These are phyloP conservation scores for Thalassoma bifasciatum DNA, from an alignment of 2,113 vertebrate genomes.

Conservation along the genomic window DNA sequence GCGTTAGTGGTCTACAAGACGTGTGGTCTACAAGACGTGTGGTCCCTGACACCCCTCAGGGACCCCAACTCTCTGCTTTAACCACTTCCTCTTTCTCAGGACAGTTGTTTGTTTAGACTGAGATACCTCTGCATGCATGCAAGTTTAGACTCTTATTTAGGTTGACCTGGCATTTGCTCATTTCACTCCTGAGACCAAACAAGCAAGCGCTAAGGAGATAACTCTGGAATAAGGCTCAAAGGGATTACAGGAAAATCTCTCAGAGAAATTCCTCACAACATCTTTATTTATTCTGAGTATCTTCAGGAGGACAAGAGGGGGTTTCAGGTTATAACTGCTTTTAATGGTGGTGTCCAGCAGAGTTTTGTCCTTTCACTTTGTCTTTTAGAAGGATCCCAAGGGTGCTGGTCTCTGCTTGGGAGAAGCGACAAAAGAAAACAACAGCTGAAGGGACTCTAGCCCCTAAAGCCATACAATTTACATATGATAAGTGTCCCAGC, in stretches of 20 bases:
- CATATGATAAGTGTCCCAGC: constrained; percentile 77
- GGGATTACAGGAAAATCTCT: constrained; percentile 44
- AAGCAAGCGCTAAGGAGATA: constrained; percentile 13
- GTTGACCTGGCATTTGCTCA: constrained; percentile 29
- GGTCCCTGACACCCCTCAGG: constrained; percentile 36
- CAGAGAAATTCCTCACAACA: constrained; percentile 31
- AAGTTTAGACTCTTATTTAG: constrained; percentile 46
- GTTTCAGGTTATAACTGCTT: constrained; percentile 41
- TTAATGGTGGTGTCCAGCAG: constrained; percentile 56
- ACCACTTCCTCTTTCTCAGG: constrained; percentile 46
- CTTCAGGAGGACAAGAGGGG: constrained; percentile 1
- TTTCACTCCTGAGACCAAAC: constrained; percentile 44
- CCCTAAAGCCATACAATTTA: constrained; percentile 72
- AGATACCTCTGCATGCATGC: constrained; percentile 38
- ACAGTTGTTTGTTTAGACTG: constrained; percentile 67
- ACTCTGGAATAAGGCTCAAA: constrained; percentile 14
- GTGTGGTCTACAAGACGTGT: constrained; percentile 58
- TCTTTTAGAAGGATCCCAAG: constrained; percentile 48
- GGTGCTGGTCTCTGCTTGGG: constrained; percentile 56
- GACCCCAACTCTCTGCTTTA: constrained; percentile 45
- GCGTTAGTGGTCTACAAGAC: constrained; percentile 34
- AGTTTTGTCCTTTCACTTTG: constrained; percentile 61
- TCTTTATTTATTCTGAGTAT: constrained; percentile 28
- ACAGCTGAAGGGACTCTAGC: constrained; percentile 65
- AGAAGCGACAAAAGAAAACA: constrained; percentile 68